phyloP scores from a whole-genome alignment of 2,888 invertebrate species.

The Brenthis ino region DNA sequence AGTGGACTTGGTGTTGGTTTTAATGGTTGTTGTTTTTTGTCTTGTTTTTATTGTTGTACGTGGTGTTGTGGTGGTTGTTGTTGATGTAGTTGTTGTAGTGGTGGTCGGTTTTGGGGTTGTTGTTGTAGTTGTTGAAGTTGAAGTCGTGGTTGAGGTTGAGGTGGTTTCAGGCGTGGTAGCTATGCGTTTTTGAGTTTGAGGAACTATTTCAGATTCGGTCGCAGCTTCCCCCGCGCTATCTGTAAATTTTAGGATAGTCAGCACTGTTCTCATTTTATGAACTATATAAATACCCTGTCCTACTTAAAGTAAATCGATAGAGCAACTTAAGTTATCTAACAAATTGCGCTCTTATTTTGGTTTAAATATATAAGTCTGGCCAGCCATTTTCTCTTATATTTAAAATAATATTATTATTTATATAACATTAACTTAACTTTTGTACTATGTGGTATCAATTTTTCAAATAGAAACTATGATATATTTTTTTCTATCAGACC shows the following conservation, averaged over 20 bases:
- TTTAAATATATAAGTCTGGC: too few species aligned
- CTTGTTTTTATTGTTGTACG: conserved; percentile 30
- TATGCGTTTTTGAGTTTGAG: conserved; percentile 57
- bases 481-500: too few species aligned
- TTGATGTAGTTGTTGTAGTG: conserved; percentile 39
- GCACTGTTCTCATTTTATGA: background rate
- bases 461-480: too few species aligned
- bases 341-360: too few species aligned
- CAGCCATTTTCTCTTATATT: too few species aligned
- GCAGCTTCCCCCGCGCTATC: too few species aligned
- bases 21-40: conserved; percentile 24
- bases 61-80: conserved; percentile 39
- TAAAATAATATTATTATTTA: too few species aligned
- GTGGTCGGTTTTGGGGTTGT: conserved; percentile 41
- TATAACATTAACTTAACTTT: too few species aligned
- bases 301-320: conserved; percentile 9
- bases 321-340: background rate
- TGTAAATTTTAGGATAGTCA: too few species aligned
- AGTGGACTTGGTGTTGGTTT: conserved; percentile 30
- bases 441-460: too few species aligned
- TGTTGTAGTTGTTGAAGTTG: conserved; percentile 37
- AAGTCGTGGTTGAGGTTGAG: conserved; percentile 34
- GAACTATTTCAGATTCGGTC: conserved; percentile 38
- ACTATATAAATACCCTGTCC: background rate
- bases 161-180: conserved; percentile 44